Conservation (phyloP, 2,888 invertebrate species). For the Rhabditophanes sp. region DNA sequence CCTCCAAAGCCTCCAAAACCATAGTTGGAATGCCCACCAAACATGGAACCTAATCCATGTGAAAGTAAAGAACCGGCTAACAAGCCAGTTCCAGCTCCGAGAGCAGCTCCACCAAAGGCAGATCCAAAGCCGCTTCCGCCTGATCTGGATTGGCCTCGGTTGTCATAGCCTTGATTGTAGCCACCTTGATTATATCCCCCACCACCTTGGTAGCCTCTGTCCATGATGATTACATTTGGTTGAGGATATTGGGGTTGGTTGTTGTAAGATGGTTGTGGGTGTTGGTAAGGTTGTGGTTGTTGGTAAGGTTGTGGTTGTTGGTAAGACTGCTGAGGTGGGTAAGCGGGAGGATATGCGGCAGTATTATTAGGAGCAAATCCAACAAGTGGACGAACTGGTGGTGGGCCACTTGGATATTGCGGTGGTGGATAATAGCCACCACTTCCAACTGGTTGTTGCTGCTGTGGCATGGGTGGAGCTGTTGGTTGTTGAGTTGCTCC, state of each 20-base stretch:
- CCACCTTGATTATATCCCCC: constrained; percentile 5
- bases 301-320: background rate
- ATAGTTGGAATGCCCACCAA: constrained; percentile 12
- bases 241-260: constrained; percentile 1
- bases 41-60: constrained; percentile 14
- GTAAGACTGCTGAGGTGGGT: too few species aligned
- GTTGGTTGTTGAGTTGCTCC: constrained; percentile 12
- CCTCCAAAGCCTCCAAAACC: constrained; percentile 15
- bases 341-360: constrained; percentile 1
- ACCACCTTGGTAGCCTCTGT: constrained; percentile 1
- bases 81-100: constrained; percentile 29
- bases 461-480: constrained; percentile 10
- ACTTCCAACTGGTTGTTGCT: constrained; percentile 4
- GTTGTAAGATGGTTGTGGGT: constrained; percentile 2
- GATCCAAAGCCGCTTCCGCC: constrained; percentile 12
- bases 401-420: constrained; percentile 6
- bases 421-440: constrained; percentile 20
- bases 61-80: constrained; percentile 25
- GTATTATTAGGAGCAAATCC: constrained; percentile 2
- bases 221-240: constrained; percentile 27
- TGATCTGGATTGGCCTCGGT: constrained; percentile 12
- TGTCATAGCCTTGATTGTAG: constrained; percentile 8
- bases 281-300: constrained; percentile 4
- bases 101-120: constrained; percentile 13
- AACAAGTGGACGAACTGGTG: too few species aligned